phyloP scores from a whole-genome alignment of 1,140 invertebrate species.

The Hormaphis cornu region DNA sequence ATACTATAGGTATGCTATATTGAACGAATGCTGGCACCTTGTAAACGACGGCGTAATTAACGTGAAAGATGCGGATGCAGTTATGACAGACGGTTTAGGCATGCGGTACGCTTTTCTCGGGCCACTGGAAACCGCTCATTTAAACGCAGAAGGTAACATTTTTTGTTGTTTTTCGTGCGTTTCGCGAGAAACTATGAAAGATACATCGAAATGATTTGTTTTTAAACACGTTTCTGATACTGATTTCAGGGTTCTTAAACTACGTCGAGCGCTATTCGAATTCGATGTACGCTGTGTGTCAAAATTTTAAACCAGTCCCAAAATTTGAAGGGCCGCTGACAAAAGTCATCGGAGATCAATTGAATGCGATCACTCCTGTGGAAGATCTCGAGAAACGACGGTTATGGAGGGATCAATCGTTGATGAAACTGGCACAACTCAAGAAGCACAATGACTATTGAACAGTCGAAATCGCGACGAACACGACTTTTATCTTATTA shows the following conservation, averaged over 20 bases:
- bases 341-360: slow-evolving; percentile 47
- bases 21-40: slow-evolving; percentile 86
- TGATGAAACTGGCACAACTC: slow-evolving; percentile 69
- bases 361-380: slow-evolving; percentile 63
- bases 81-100: slow-evolving; percentile 89
- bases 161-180: slow-evolving; percentile 41
- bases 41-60: slow-evolving; percentile 73
- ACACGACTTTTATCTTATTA: too few relatives aligned
- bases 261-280: slow-evolving; percentile 68
- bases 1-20: slow-evolving; percentile 68
- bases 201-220: too few relatives aligned
- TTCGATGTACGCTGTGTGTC: slow-evolving; percentile 65
- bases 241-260: slow-evolving; percentile 52
- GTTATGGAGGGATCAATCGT: slow-evolving; percentile 71
- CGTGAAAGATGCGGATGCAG: slow-evolving; percentile 82
- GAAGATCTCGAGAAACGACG: slow-evolving; percentile 63
- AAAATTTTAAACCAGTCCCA: slow-evolving; percentile 64
- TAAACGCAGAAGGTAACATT: slow-evolving; percentile 92
- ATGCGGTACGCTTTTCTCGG: slow-evolving; percentile 92
- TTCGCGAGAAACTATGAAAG: too few relatives aligned
- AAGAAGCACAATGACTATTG: slow-evolving; percentile 54
- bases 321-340: slow-evolving; percentile 53
- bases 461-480: too few relatives aligned
- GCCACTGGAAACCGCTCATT: slow-evolving; percentile 83
- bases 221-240: not conserved